Percentiles rank a stretch among this genome's conserved stretches.
These are phyloP conservation scores for Ammodytes marinus DNA, from an alignment of 2,113 vertebrate species.

Conservation along the genomic window DNA sequence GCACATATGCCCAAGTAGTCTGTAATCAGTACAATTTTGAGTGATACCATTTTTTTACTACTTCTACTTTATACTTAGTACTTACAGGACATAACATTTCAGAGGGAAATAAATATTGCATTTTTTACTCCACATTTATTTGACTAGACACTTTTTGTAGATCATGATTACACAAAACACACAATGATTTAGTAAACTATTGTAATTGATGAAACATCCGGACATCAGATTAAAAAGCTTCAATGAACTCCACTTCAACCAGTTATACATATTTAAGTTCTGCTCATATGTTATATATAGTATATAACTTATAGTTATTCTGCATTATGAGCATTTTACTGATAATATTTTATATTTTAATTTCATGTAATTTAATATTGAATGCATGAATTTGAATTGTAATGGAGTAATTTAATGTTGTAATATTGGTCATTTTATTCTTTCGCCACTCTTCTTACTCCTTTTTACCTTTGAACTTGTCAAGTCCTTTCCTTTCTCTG, in stretches of 20 bases:
- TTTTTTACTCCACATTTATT: not conserved
- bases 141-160: not conserved
- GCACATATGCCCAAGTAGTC: not conserved
- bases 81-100: not conserved
- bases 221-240: not conserved
- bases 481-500: conserved; percentile 75
- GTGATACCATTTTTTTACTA: not conserved
- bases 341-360: not conserved
- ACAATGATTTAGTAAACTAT: not conserved
- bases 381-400: not conserved
- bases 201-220: not conserved
- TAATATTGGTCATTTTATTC: conserved; percentile 23
- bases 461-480: conserved; percentile 79
- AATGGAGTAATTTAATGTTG: not conserved
- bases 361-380: not conserved
- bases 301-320: not conserved
- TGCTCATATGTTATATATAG: not conserved
- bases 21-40: not conserved
- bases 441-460: conserved; percentile 42
- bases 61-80: not conserved
- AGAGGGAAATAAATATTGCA: not conserved
- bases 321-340: not conserved
- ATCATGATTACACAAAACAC: not conserved
- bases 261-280: not conserved
- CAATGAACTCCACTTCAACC: not conserved